A percentile compares a stretch with the other conserved stretches of the same genome.
These are phyloP conservation scores for Epinephelus malabaricus DNA, from an alignment of 2,797 vertebrate genomes.

Conservation along the genomic window DNA sequence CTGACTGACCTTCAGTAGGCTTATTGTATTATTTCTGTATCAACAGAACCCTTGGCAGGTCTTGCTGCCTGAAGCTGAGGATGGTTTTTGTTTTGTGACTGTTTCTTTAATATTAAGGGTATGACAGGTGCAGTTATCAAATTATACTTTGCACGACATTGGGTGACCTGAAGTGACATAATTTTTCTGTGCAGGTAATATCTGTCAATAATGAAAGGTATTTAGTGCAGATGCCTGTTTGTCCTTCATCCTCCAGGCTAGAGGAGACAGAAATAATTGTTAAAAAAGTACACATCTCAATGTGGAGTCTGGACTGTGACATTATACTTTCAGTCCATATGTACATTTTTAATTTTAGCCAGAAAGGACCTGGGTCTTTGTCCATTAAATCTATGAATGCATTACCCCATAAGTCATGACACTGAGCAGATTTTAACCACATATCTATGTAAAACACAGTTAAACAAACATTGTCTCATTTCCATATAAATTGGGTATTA, in stretches of 20 bases:
- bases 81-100: not conserved
- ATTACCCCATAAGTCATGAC: conserved; percentile 24
- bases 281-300: not conserved
- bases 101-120: conserved; percentile 16
- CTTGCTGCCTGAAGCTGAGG: not conserved
- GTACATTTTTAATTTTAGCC: conserved; percentile 14
- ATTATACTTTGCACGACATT: conserved; percentile 17
- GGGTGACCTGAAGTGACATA: conserved; percentile 13
- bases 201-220: conserved; percentile 5
- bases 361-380: conserved; percentile 7
- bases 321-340: conserved; percentile 23
- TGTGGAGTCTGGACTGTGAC: not conserved
- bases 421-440: conserved; percentile 35
- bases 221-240: conserved; percentile 18
- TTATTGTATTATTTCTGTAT: conserved; percentile 13
- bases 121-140: conserved; percentile 13
- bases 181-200: conserved; percentile 4
- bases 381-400: conserved; percentile 43
- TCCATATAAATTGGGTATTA: conserved; percentile 67
- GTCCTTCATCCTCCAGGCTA: conserved; percentile 10
- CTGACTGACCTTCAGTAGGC: conserved; percentile 37
- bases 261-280: not conserved
- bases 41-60: not conserved
- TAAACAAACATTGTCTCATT: conserved; percentile 56
- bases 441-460: conserved; percentile 48